Base-by-base conservation (phyloP, 2,797 vertebrate genomes). In the Gallirallus australis region DNA sequence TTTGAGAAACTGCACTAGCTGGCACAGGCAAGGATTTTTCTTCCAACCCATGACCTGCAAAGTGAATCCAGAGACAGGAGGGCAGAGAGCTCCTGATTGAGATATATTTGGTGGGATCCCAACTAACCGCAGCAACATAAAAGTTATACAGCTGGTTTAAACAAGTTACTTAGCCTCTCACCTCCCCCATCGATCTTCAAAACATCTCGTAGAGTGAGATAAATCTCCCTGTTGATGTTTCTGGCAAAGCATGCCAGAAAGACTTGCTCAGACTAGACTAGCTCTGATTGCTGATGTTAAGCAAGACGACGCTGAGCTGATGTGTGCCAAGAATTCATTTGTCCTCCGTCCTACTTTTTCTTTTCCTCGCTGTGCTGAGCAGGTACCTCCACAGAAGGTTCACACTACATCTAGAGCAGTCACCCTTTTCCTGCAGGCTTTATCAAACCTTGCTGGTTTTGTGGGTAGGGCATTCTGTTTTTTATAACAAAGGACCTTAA, bases 151-250 rank as follows among this genome's bases (percentile, higher is more conserved):
- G 54, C 70, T 70, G 59, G 83, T 93, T 94, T 76, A 45, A 79
- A 91, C 66, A 85, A 66, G 89, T 33, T 90, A 30, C 16, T 72
- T 54, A 72, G 11, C 35, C 30, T 92, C 75, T 86, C 42, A 72
- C 40, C 81, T 92, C 59, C 37, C 50, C 56, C 56, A 57, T 64
- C 33, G 7, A 19, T 17, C 71, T 80, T 73, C 84, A 63, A 86
- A 79, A 56, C 39, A 28, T 7, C 13, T 70, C 1, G 1, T 60
- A 25, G 39, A 39, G n/a, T 33, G 40, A 91, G 30, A 48, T 61
- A n/a, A 82, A 39, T 37, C 37, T 59, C 42, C 23, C 27, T 66
- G 31, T 72, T 68, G 54, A 37, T 21, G 7, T 52, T 52, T 69
- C 57, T 89, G 77, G 47, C 69, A 92, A 18, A 48, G 27, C 14